Conservation (phyloP, 2,888 invertebrate species). For the Hedya salicella region DNA sequence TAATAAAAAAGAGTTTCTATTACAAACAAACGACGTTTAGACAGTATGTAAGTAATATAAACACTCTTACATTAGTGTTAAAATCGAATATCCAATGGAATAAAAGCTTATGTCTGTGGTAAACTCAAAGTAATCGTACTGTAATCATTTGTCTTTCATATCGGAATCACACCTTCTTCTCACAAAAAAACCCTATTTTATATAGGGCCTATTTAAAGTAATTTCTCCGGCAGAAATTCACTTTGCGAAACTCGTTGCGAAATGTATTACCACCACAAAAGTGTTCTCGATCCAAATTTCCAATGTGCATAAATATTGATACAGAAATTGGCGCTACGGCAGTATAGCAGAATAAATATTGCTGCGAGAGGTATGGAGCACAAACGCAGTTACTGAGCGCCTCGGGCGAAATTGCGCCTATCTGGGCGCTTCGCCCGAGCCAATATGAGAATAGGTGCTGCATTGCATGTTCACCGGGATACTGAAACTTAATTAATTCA, state of each 20-base stretch:
- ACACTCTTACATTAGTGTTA: too few species aligned
- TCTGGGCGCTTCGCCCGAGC: background rate
- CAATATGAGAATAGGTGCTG: constrained; percentile 1
- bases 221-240: background rate
- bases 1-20: too few species aligned
- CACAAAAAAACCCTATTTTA: too few species aligned
- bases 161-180: too few species aligned
- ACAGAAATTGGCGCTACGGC: constrained; percentile 48
- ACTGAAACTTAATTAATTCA: background rate
- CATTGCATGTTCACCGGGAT: background rate
- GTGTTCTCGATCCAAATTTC: constrained; percentile 24
- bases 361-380: constrained; percentile 1
- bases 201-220: background rate
- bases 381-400: constrained; percentile 2
- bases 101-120: too few species aligned
- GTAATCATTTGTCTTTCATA: too few species aligned
- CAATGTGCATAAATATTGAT: constrained; percentile 48
- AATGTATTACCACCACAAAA: constrained; percentile 24
- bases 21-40: too few species aligned
- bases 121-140: too few species aligned
- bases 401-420: constrained; percentile 13
- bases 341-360: constrained; percentile 38
- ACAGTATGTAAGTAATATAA: too few species aligned
- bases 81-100: too few species aligned
- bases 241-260: constrained; percentile 4